Base-by-base conservation (phyloP, 92 coral and sea anemone genomes). In the Hydrozoanthus gracilis region DNA sequence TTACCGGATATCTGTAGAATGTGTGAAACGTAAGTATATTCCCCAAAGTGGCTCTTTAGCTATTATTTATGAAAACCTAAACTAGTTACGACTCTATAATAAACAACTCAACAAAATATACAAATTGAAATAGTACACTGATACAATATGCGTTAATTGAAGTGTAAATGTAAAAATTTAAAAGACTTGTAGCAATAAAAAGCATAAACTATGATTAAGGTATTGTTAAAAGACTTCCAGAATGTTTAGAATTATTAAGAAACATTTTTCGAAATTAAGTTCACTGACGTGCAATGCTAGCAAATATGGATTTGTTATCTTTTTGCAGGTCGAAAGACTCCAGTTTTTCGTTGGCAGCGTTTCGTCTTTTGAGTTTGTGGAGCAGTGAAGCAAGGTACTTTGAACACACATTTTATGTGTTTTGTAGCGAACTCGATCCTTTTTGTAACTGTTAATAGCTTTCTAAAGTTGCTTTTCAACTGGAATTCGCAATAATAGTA, bases 301-400 rank as follows among this genome's bases (percentile, higher is more conserved):
- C 4, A 27, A 6, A 12, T 3, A 15, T 17, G 7, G 14, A 15
- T 80, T 1, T 75, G 71, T 10, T 2, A 45, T 20, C 60, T 18
- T 66, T 10, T 85, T 88, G 54, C 76, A 96, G 98, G 17, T 70
- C 94, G 44, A 96, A 92, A 78, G 98, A 96, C 46, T 90, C 96
- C 27, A 92, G 93, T 64, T 89, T 89, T 71, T 88, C 86, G 20
- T 82, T 96, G 73, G 87, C 93, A 68, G 92, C 98, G 55, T 92
- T 94, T 67, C 78, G 94, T 14, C 91, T 92, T 15, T 91, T 96
- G 46, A 89, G 98, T 8, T 82, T 92, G 67, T 96, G 98, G 98
- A 86, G 95, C 47, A 85, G 79, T 44, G 96, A 94, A 75, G 91
- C 93, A 46, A 91, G 96, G 98, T 95, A 88, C n/a, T 14, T 14